Percentiles rank a stretch among this genome's conserved stretches.
phyloP scores from a whole-genome alignment of 2,888 invertebrate species.

The Netelia fuscicornis region DNA sequence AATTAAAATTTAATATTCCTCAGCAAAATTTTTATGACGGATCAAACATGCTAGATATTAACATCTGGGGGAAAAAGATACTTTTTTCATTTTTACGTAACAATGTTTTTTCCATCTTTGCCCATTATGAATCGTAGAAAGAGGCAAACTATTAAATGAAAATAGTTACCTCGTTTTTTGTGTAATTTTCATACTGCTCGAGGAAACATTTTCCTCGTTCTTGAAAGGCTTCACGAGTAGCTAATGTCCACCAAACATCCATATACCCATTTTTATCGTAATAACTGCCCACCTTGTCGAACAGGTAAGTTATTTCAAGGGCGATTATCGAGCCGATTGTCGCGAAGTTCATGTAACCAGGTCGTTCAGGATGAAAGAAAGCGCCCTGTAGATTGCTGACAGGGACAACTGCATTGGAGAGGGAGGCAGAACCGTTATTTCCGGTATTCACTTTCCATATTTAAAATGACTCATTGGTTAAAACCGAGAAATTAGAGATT shows the following conservation, averaged over 20 bases:
- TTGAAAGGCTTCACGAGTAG: constrained; percentile 93
- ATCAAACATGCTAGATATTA: no score
- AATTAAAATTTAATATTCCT: no score
- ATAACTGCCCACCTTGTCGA: constrained; percentile 77
- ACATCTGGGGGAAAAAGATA: no score
- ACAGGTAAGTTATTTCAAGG: constrained; percentile 96
- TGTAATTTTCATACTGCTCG: constrained; percentile 96
- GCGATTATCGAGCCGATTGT: constrained; percentile 96
- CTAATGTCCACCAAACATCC: constrained; percentile 91
- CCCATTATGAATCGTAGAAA: no score
- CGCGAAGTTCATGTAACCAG: constrained; percentile 96
- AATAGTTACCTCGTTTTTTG: constrained; percentile 90
- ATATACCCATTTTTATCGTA: no score
- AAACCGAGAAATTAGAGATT: background rate
- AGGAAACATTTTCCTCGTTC: constrained; percentile 96
- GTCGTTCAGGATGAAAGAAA: constrained; percentile 95
- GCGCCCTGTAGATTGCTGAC: constrained; percentile 97
- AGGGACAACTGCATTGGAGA: constrained; percentile 91
- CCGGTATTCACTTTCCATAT: no score
- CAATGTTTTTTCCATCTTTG: no score
- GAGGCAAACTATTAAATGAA: background rate
- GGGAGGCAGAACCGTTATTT: background rate
- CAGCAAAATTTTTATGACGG: no score
- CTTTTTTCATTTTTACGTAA: no score
- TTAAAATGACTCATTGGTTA: background rate